Percentiles rank a stretch among this genome's conserved stretches.
phyloP scores from a whole-genome alignment of 1,140 invertebrate genomes.

The Drosophila baimaii region DNA sequence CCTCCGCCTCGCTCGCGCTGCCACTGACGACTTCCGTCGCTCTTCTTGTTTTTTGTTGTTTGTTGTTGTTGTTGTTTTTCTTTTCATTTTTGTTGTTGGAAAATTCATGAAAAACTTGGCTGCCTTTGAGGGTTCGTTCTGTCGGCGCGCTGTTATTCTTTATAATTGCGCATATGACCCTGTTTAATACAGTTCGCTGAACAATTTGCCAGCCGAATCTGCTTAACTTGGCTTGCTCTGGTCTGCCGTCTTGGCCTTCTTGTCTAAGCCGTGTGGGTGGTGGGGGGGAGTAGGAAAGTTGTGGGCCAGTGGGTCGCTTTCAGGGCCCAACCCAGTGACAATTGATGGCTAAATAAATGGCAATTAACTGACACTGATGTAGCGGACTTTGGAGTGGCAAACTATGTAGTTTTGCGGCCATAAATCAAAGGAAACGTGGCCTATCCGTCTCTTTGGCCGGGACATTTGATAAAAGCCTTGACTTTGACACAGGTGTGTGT shows the following conservation, averaged over 20 bases:
- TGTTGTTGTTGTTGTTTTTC: background rate
- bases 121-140: conserved; percentile 41
- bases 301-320: conserved; percentile 26
- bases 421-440: conserved; percentile 63
- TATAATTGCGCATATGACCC: conserved; percentile 82
- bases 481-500: conserved; percentile 39
- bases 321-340: conserved; percentile 39
- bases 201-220: conserved; percentile 54
- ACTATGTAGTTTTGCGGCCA: conserved; percentile 56
- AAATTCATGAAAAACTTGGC: conserved; percentile 59
- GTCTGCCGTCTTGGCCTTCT: conserved; percentile 44
- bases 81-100: conserved; percentile 1
- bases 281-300: background rate
- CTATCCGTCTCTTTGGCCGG: conserved; percentile 20
- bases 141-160: conserved; percentile 58
- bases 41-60: conserved; percentile 4
- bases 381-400: conserved; percentile 53
- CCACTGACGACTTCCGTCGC: conserved; percentile 21
- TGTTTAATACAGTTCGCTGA: conserved; percentile 79
- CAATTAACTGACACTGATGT: conserved; percentile 78
- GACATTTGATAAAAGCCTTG: conserved; percentile 29
- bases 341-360: conserved; percentile 73
- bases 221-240: conserved; percentile 29
- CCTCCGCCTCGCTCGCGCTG: conserved; percentile 8
- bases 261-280: background rate